phyloP scores from a whole-genome alignment of 2,113 vertebrate genomes.

The Mohoua ochrocephala region DNA sequence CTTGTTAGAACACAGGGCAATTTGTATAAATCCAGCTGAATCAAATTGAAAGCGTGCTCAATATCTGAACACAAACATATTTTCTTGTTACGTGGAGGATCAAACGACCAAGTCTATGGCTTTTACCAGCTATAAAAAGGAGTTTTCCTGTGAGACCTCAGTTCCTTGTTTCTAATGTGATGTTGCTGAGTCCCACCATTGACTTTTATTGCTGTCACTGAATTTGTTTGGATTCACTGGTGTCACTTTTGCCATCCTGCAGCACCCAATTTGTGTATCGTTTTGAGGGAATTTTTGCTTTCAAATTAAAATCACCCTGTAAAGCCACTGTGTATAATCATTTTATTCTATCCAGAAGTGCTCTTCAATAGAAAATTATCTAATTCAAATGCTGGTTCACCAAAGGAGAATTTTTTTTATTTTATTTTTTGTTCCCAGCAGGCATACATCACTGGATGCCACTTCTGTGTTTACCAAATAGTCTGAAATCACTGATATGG shows the following conservation, averaged over 20 bases:
- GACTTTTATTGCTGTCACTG: background rate
- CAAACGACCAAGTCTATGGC: background rate
- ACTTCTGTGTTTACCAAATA: conserved; percentile 52
- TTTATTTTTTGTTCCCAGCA: background rate
- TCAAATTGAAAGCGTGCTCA: background rate
- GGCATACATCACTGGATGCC: background rate
- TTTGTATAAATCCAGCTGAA: conserved; percentile 14
- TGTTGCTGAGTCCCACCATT: background rate
- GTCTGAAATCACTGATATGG: conserved; percentile 40
- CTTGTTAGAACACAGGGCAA: background rate
- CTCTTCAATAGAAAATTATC: background rate
- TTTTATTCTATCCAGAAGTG: background rate
- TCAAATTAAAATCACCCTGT: background rate
- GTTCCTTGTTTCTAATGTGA: background rate
- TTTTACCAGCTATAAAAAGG: background rate
- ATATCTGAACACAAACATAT: background rate
- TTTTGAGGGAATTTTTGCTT: background rate
- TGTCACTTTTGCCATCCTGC: background rate
- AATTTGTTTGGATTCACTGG: background rate
- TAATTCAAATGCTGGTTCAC: background rate
- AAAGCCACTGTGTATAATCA: background rate
- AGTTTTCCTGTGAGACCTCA: background rate
- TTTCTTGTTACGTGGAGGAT: background rate
- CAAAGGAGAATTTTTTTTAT: background rate
- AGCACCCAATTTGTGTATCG: background rate